These are phyloP conservation scores for Rhombomys opimus DNA, from an alignment of 2,113 vertebrate genomes.

Conservation along the genomic window DNA sequence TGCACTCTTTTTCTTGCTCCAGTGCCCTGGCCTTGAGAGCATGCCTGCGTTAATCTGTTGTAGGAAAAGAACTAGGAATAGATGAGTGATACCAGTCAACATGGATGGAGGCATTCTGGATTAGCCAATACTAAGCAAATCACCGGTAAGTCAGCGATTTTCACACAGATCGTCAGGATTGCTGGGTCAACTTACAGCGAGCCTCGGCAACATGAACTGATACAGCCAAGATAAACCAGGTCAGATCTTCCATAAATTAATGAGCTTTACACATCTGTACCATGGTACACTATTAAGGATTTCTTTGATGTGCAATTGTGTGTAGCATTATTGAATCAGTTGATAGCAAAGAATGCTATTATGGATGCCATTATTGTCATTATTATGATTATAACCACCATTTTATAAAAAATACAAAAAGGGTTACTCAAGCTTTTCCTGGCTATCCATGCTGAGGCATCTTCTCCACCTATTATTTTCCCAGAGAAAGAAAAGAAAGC, in stretches of 20 bases:
- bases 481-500: slow-evolving; percentile 15
- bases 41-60: not conserved
- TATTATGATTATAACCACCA: not conserved
- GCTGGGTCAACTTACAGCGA: too few relatives aligned
- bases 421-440: not conserved
- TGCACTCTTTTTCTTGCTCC: not conserved
- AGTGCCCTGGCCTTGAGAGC: not conserved
- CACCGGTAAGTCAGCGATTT: not conserved
- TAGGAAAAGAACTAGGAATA: not conserved
- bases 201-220: not conserved
- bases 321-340: not conserved
- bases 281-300: not conserved
- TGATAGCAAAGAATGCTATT: not conserved
- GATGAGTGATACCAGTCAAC: not conserved
- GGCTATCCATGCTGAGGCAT: not conserved
- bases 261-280: not conserved
- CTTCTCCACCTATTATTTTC: slow-evolving; percentile 46
- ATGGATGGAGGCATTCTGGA: not conserved
- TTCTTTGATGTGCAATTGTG: not conserved
- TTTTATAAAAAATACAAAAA: not conserved
- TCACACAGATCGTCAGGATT: not conserved
- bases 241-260: not conserved
- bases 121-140: not conserved
- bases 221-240: not conserved
- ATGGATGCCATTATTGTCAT: not conserved